These are phyloP conservation scores for Esox masquinongy DNA, from an alignment of 2,797 vertebrate species.

Conservation along the genomic window DNA sequence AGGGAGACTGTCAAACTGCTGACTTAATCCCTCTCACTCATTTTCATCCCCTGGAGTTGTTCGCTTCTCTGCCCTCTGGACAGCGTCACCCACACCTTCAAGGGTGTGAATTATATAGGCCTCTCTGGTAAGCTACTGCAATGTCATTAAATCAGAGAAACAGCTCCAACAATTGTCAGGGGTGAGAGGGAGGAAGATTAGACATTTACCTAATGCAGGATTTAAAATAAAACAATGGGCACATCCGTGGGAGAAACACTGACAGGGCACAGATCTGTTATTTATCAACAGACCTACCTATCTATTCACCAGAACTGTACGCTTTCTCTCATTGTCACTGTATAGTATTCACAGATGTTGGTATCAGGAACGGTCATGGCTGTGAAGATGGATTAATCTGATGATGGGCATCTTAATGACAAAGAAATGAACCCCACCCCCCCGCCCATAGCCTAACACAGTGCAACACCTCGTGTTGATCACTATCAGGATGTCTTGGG, in stretches of 20 bases:
- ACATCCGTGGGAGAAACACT: slow-evolving; percentile 29
- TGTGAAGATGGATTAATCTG: slow-evolving; percentile 3
- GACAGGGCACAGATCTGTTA: background rate
- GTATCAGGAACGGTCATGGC: slow-evolving; percentile 6
- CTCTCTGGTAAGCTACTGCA: background rate
- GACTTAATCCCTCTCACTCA: slow-evolving; percentile 59
- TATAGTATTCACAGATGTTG: background rate
- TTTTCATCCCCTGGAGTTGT: slow-evolving; percentile 67
- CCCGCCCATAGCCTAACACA: background rate
- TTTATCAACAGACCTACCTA: background rate
- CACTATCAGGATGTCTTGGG: slow-evolving; percentile 22
- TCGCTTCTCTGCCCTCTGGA: slow-evolving; percentile 4
- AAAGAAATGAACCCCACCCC: background rate
- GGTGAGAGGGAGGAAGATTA: background rate
- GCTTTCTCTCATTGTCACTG: background rate
- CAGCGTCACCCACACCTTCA: slow-evolving; percentile 24
- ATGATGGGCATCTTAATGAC: slow-evolving; percentile 20
- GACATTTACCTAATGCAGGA: slow-evolving; percentile 15
- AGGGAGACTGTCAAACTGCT: slow-evolving; percentile 44
- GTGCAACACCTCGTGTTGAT: slow-evolving; percentile 12
- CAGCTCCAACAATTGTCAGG: slow-evolving; percentile 17
- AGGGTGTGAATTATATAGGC: slow-evolving; percentile 25
- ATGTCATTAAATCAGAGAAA: slow-evolving; percentile 38
- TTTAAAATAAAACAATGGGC: slow-evolving; percentile 3
- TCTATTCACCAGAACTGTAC: background rate